Evolutionary conservation across 2,888 invertebrate genomes (phyloP).

Genomic region (Oeneis ivallda): DNA sequence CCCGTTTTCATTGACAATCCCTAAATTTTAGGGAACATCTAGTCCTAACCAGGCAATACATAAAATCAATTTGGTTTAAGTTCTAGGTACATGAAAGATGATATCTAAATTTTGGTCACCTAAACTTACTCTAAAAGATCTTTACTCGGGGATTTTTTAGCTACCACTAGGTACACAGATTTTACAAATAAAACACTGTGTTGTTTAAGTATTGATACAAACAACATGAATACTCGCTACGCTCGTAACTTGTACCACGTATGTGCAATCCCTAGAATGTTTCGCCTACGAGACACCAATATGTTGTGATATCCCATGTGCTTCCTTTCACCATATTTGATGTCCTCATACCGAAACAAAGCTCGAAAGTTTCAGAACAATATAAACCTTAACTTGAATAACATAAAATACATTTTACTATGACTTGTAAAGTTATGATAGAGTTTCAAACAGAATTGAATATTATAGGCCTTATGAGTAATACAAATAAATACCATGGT

Average conservation of each 20-base stretch:
- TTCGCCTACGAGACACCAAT: conserved; percentile 65
- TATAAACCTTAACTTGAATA: conserved; percentile 27
- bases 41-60: too few relatives aligned
- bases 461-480: not conserved
- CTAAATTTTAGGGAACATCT: too few relatives aligned
- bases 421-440: not conserved
- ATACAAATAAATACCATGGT: not conserved
- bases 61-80: too few relatives aligned
- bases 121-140: too few relatives aligned
- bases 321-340: conserved; percentile 52
- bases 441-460: not conserved
- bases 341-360: conserved; percentile 9
- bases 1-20: too few relatives aligned
- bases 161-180: too few relatives aligned
- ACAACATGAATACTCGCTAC: conserved; percentile 37
- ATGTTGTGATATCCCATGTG: conserved; percentile 58
- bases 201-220: not conserved
- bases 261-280: conserved; percentile 56
- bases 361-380: not conserved
- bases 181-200: not conserved
- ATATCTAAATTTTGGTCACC: too few relatives aligned
- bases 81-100: too few relatives aligned
- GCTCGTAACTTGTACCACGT: conserved; percentile 45
- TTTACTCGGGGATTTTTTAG: too few relatives aligned
- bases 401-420: conserved; percentile 1